Evolutionary conservation across 2,888 invertebrate genomes (phyloP), one percentile per base, ranked within the genome.

Genomic region (Zygothrica quintamaculata): DNA sequence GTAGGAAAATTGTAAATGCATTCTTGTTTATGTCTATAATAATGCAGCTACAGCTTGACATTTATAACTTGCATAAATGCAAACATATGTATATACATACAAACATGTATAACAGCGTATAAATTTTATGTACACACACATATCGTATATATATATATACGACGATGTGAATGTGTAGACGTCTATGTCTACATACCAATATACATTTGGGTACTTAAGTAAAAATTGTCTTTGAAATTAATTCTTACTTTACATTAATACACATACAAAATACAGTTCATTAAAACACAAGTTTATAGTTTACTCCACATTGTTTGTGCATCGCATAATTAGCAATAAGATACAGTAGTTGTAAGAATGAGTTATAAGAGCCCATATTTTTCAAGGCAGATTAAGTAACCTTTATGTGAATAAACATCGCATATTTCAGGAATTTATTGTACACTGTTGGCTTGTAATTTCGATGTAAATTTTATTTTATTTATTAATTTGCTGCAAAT

Each of bases 401-500:
- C 69, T 48, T 64, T 40, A 57, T 31, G 40, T 60, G 43, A 26
- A 51, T 50, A 29, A 9, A 44, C 11, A 36, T 59, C 25, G 39
- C 57, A 68, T 62, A 36, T 56, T 69, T 69, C 13, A 47, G 51
- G 58, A 43, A 55, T 15, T 44, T 31, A 43, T 29, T 25, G 47
- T n/a, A 1, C 12, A 25, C 43, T 25, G 25, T 36, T 26, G 6
- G 53, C 15, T 9, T 36, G 26, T 13, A 43, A 34, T 7, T 12
- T 43, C 31, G 50, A 50, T 33, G 16, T 34, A 57, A 39, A 26
- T 56, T 69, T 59, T 71, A 64, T 65, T 64, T 77, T 64, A 76
- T 76, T 74, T 74, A 67, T 74, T 72, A 73, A 67, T 76, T 60
- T 48, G 53, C 60, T 72, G 64, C 46, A 72, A 71, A 71, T 66